Evolutionary conservation across 1,140 invertebrate genomes (phyloP).

Genomic region (Heliconius hewitsoni): DNA sequence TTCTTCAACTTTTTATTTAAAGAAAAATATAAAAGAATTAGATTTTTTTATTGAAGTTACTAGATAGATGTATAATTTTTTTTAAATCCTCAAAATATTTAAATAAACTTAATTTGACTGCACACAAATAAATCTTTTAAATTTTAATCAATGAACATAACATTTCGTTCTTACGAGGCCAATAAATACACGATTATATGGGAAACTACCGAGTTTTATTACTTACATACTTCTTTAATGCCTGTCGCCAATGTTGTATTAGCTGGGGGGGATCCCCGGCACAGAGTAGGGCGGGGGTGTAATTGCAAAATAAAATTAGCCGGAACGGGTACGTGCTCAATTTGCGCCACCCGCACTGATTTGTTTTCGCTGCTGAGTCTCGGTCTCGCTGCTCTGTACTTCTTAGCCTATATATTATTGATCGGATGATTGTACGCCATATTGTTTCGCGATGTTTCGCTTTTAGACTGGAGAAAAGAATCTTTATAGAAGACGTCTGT

Average conservation of each 20-base stretch:
- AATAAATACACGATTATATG: not conserved
- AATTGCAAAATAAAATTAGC: slow-evolving; percentile 82
- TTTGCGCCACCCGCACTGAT: slow-evolving; percentile 79
- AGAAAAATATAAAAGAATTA: not conserved
- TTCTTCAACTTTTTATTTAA: not conserved
- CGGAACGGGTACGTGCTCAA: slow-evolving; percentile 80
- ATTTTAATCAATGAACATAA: not conserved
- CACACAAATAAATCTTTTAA: not conserved
- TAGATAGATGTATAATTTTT: not conserved
- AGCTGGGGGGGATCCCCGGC: slow-evolving; percentile 42
- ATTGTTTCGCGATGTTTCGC: slow-evolving; percentile 53
- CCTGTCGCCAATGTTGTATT: slow-evolving; percentile 77
- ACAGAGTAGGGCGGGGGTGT: slow-evolving; percentile 58
- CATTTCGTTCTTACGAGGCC: not conserved
- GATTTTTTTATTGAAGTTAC: not conserved
- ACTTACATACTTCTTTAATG: slow-evolving; percentile 32
- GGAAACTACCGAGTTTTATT: slow-evolving; percentile 1
- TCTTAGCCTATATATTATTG: slow-evolving; percentile 78
- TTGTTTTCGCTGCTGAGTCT: slow-evolving; percentile 75
- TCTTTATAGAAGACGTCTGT: not conserved
- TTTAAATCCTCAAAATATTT: not conserved
- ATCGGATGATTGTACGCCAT: slow-evolving; percentile 63
- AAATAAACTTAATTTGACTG: not conserved
- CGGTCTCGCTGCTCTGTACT: slow-evolving; percentile 59
- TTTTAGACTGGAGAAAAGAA: slow-evolving; percentile 19